Conservation (phyloP, 2,797 vertebrate genomes). For the Ibycter americanus region DNA sequence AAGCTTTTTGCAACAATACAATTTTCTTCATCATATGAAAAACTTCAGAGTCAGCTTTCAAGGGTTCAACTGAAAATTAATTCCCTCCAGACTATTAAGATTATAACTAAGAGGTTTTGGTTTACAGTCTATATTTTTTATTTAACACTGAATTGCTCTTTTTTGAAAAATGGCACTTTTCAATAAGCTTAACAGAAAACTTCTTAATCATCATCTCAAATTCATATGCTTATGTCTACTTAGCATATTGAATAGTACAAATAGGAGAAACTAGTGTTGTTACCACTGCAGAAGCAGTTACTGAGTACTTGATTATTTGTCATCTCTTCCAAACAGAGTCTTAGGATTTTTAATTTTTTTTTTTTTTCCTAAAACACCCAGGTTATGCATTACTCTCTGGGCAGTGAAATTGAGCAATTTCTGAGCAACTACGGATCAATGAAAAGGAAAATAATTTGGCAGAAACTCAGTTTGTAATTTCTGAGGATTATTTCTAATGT, state of each 20-base stretch:
- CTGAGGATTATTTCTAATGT: neutral
- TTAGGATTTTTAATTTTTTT: neutral
- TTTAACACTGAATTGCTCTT: neutral
- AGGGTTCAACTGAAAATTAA: neutral
- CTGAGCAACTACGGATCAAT: neutral
- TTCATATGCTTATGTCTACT: neutral
- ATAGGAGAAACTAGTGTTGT: neutral
- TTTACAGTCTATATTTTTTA: neutral
- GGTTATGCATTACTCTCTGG: neutral
- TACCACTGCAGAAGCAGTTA: neutral
- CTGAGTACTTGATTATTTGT: neutral
- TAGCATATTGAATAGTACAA: neutral
- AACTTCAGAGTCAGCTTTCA: neutral
- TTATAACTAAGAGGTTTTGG: neutral
- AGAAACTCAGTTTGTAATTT: neutral
- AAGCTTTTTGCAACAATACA: neutral
- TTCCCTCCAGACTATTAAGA: neutral
- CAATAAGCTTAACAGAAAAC: neutral
- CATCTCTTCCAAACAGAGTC: neutral
- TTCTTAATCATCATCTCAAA: neutral
- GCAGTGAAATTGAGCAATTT: neutral
- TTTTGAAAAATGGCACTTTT: neutral
- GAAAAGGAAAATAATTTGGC: neutral
- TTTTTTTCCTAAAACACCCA: neutral
- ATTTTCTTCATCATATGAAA: neutral